Conservation (phyloP, 2,113 vertebrate species). For the Nipponia nippon region DNA sequence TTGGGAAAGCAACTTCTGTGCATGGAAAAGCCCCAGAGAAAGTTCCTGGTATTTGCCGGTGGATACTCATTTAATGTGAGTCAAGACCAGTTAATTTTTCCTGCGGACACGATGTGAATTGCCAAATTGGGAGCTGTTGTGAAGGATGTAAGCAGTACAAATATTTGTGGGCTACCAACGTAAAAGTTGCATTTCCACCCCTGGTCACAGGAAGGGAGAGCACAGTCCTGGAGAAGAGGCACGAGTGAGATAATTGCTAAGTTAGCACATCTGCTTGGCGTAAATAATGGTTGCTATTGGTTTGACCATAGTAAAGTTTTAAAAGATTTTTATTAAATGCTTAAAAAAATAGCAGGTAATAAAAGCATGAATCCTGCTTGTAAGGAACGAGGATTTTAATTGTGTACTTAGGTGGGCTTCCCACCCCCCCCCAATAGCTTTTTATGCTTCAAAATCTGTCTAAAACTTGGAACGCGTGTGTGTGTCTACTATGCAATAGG, state of each 20-base stretch:
- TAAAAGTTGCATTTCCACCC: background rate
- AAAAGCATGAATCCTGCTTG: background rate
- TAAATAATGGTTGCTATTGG: background rate
- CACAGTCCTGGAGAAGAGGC: rapidly evolving
- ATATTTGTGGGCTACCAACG: rapidly evolving
- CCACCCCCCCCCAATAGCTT: rapidly evolving
- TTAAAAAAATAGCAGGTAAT: background rate
- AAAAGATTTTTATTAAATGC: background rate
- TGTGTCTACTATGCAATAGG: rapidly evolving
- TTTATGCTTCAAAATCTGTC: background rate
- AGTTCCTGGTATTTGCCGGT: background rate
- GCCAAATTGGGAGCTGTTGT: background rate
- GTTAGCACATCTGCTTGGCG: background rate
- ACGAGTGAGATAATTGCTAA: rapidly evolving
- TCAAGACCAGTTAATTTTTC: background rate
- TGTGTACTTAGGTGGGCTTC: background rate
- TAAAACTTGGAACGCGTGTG: background rate
- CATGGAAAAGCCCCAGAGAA: background rate
- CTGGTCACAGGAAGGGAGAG: background rate
- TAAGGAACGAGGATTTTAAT: background rate
- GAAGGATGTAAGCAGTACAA: background rate
- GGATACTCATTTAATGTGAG: background rate
- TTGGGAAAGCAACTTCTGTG: background rate
- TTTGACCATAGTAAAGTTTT: rapidly evolving
- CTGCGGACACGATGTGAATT: background rate